Evolutionary conservation across 2,888 invertebrate genomes (phyloP), one percentile per base, ranked within the genome.

Genomic region (Ophion ventricosus): DNA sequence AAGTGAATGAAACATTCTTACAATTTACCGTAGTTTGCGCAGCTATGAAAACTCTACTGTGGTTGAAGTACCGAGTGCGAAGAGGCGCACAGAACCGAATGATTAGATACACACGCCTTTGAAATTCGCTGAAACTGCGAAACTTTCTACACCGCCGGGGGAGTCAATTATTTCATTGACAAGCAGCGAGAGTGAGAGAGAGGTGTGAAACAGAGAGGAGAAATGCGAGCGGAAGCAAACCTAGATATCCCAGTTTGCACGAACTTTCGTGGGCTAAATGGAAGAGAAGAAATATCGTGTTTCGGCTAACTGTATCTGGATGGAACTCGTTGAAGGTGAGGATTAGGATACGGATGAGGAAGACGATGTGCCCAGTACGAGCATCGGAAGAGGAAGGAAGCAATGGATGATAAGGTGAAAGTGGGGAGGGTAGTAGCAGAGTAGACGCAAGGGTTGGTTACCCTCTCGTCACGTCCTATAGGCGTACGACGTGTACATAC

Each of bases 391-490:
- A 72, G 35, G 70, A 64, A 72, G 40, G 56, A 63, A 29, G 70
- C 29, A 64, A 72, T 72, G 72, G 64, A 40, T 66, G 79, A 79
- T 79, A 73, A 64, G 72, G 64, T 66, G 26, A 67, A 69, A 40
- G 67, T 2, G 83, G 57, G 49, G 10, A 17, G 26, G 57, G 5
- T 49, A n/a, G 74, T 63, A 23, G 35, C 23, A 20, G 23, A 43
- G 35, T 70, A 49, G 66, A 77, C 69, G 80, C 64, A 61, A 75
- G 72, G 80, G 77, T 80, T 74, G 73, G 77, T 81, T 78, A 78
- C 69, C 80, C 80, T 77, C 84, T 84, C 74, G 84, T 84, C 80
- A 84, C 84, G 84, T 84, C 77, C 80, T 70, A 69, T 78, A 78
- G 84, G 74, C 77, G 80, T 78, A 69, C 77, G 74, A 73, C 63